Base-by-base conservation (phyloP, 2,888 invertebrate species). In the Drosophila sordidapex region DNA sequence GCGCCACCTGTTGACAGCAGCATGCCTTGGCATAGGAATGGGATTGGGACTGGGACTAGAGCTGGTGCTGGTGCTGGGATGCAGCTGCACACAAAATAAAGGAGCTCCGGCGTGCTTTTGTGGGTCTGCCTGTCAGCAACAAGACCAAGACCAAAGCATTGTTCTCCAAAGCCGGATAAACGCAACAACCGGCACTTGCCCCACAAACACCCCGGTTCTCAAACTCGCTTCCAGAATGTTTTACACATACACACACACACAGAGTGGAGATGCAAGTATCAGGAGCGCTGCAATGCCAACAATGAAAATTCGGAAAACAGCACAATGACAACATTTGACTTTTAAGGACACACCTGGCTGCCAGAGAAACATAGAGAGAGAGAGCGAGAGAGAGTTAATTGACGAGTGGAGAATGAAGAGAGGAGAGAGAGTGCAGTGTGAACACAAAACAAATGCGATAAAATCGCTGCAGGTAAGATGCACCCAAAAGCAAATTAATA, bases 1-100 rank as follows among this genome's bases (percentile, higher is more conserved):
- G 76, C 72, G 88, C 87, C 89, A 84, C 84, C 84, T 84, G 84
- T 84, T 84, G 84, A 61, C 21, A 25, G 46, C 46, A 46, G 46
- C 25, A 46, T 46, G 65, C 27, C 46, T 46, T 21, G 46, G 46
- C 46, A 21, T 21, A 60, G 70, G 54, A 51, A 25, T 51, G 36
- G 18, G 36, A 27, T 27, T 18, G 54, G 61, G 31, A 57, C 29
- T 46, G 36, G 25, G 18, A 25, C 6, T 49, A 25, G 27, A 7
- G 15, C 1, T 40, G 57, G 38, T 33, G n/a, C 21, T 58, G 40
- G 31, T 36, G 46, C 52, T 64, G 18, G 43, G 36, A 52, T 61
- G 74, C 64, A 43, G 51, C 48, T 56, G 61, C 49, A 63, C 63
- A 81, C 76, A 81, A 81, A 82, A 88, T 71, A 72, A 77, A 81